These are phyloP conservation scores for Sericinus montela DNA, from an alignment of 2,888 invertebrate species.

Conservation along the genomic window DNA sequence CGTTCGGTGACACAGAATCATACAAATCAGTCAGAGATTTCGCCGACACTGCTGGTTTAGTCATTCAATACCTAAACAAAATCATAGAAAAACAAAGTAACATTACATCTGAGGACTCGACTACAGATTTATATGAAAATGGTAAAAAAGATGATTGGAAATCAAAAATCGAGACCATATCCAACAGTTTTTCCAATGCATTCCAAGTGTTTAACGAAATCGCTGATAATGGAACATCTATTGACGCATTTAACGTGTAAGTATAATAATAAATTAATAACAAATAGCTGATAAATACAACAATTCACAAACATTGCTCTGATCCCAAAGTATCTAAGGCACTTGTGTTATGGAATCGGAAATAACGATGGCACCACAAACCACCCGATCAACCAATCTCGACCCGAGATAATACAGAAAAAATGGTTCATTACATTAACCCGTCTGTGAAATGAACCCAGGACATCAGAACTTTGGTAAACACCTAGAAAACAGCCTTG, in stretches of 20 bases:
- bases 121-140: constrained; percentile 21
- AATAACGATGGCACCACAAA: too few species aligned
- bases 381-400: too few species aligned
- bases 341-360: too few species aligned
- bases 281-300: too few species aligned
- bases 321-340: too few species aligned
- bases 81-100: constrained; percentile 35
- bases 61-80: constrained; percentile 49
- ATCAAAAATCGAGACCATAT: constrained; percentile 23
- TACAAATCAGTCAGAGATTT: constrained; percentile 49
- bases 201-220: constrained; percentile 35
- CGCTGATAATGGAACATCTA: constrained; percentile 28
- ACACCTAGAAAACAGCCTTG: too few species aligned
- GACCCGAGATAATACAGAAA: too few species aligned
- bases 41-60: constrained; percentile 40
- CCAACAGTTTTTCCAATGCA: constrained; percentile 41
- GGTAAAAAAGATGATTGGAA: constrained; percentile 26
- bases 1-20: constrained; percentile 56
- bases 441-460: too few species aligned
- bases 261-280: too few species aligned
- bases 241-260: constrained; percentile 60
- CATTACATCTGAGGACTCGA: constrained; percentile 23
- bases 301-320: too few species aligned
- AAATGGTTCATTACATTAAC: too few species aligned
- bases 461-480: too few species aligned